Evolutionary conservation across 2,797 vertebrate species (phyloP).

Genomic region (Oreortyx pictus): DNA sequence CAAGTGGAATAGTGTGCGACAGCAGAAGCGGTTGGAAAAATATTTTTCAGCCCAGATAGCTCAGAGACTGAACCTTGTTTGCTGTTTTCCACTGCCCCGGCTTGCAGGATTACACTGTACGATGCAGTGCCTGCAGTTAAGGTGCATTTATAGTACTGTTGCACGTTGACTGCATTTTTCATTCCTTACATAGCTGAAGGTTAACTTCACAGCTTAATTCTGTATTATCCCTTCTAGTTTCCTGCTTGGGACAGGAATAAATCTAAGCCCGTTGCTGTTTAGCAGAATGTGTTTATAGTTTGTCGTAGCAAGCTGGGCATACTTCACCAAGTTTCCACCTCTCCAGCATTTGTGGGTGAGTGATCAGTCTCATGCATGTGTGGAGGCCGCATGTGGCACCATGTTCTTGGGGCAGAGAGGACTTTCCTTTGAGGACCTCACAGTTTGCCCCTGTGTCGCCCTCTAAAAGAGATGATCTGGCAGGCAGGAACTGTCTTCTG

Average conservation of each 20-base stretch:
- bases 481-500: accelerated
- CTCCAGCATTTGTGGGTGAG: not conserved
- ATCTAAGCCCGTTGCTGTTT: not conserved
- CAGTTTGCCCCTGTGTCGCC: not conserved
- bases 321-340: accelerated
- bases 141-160: not conserved
- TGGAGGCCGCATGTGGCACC: accelerated
- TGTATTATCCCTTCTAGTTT: not conserved
- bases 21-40: not conserved
- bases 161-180: not conserved
- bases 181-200: not conserved
- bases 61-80: not conserved
- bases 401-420: not conserved
- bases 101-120: not conserved
- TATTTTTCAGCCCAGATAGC: not conserved
- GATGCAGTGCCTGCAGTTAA: not conserved
- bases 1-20: not conserved
- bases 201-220: not conserved
- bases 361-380: not conserved
- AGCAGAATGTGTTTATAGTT: not conserved
- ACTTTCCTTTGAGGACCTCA: not conserved
- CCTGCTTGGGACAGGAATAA: not conserved
- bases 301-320: accelerated
- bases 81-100: not conserved
- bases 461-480: not conserved